Evolutionary conservation across 2,797 vertebrate genomes (phyloP), one percentile per base, ranked within the genome.

Genomic region (Margarornis squamiger): DNA sequence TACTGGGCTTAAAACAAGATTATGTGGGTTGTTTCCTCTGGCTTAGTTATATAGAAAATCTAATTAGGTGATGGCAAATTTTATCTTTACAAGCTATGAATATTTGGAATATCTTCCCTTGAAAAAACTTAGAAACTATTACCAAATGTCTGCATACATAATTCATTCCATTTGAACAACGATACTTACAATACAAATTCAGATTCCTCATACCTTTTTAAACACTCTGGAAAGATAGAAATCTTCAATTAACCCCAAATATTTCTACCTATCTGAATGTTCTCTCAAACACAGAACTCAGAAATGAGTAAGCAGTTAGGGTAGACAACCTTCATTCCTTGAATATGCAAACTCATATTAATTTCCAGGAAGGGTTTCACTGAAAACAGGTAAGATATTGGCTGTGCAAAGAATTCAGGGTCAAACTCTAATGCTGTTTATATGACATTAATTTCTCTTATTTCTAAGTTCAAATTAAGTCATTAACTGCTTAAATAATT

Each of bases 401-500:
- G 75, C 43, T 63, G 8, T 20, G 24, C 0, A 1, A 86, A 91
- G 46, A 72, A 68, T 87, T 93, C 49, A 41, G 87, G 58, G 73
- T 91, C 82, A 92, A 71, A 61, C 5, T 66, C 21, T 55, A 88
- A 59, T 46, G 38, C 15, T 75, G 59, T 86, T 91, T 75, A 66
- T 19, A 17, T 94, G 73, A 66, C 62, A 85, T 84, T 52, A 0
- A 73, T 86, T 89, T 80, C 7, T 86, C 59, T 81, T 90, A 63
- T 70, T 91, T 91, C 48, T 74, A 78, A 86, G 55, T 45, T 90
- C 55, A 59, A 30, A 82, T 85, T 61, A 76, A 76, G 67, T 74
- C 68, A 93, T 92, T 90, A 96, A 75, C n/a, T 82, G n/a, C 81
- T 84, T 83, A 96, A 95, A 88, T 95, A 90, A 94, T 87, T 95